Conservation (phyloP, 92 coral and sea anemone species). For the Pocillopora grandis region DNA sequence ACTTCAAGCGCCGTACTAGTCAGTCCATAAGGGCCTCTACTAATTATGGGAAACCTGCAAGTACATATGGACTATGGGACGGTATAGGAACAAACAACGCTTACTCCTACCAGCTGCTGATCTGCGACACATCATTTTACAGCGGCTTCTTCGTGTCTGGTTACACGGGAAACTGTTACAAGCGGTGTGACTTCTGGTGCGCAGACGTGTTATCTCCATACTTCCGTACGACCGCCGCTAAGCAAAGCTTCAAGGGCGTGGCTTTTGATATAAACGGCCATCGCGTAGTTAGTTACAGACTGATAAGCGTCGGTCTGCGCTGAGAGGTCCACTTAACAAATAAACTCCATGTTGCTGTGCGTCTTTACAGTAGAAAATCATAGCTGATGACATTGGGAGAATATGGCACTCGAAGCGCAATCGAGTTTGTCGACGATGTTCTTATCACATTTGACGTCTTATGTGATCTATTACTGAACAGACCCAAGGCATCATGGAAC, state of each 20-base stretch:
- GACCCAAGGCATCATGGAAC: too few species aligned
- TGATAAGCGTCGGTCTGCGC: slow-evolving; percentile 42
- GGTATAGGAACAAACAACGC: slow-evolving; percentile 3
- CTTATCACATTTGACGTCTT: too few species aligned
- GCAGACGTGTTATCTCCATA: slow-evolving; percentile 2
- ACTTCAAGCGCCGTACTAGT: slow-evolving; percentile 6
- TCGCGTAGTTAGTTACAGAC: not conserved
- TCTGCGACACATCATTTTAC: slow-evolving; percentile 1
- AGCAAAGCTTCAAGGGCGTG: slow-evolving; percentile 6
- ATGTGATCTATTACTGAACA: too few species aligned
- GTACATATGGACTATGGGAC: slow-evolving; percentile 10
- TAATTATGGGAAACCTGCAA: slow-evolving; percentile 21
- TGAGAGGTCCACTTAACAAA: slow-evolving; percentile 3
- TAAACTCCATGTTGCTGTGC: not conserved
- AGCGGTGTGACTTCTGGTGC: slow-evolving; percentile 29
- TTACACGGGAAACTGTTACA: slow-evolving; percentile 39
- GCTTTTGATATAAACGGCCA: slow-evolving; percentile 47
- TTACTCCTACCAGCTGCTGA: slow-evolving; percentile 16
- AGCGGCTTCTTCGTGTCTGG: slow-evolving; percentile 40
- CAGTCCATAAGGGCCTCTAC: slow-evolving; percentile 8
- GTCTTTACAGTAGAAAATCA: too few species aligned
- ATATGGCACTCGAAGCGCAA: too few species aligned
- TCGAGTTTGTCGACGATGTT: too few species aligned
- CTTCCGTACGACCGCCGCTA: slow-evolving; percentile 33
- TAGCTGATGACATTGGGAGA: too few species aligned